Evolutionary conservation across 2,113 vertebrate species (phyloP).

Genomic region (Ceyx margarethae): DNA sequence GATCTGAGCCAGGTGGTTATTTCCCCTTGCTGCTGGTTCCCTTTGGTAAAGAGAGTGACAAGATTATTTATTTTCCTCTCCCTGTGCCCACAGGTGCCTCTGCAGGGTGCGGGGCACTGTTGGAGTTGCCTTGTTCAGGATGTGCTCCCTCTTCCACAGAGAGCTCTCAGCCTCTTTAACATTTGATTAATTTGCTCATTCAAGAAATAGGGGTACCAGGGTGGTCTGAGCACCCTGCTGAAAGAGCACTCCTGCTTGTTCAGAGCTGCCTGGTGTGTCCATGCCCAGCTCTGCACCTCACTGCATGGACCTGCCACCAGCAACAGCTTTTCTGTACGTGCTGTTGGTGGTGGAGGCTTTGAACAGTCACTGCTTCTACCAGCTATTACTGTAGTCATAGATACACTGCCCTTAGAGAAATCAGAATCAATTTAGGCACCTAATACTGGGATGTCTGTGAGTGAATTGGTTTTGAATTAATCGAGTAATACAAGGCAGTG

Average conservation of each 20-base stretch:
- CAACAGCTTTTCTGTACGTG: accelerated
- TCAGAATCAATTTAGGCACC: constrained; percentile 10
- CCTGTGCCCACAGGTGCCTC: accelerated
- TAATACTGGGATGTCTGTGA: background rate
- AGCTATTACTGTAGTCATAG: background rate
- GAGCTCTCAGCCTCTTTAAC: accelerated
- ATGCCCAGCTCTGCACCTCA: accelerated
- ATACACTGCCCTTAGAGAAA: background rate
- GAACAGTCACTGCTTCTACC: background rate
- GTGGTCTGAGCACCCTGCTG: background rate
- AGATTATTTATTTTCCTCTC: background rate
- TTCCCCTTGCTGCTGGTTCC: background rate
- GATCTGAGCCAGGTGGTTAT: background rate
- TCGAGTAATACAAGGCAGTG: background rate
- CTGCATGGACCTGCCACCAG: accelerated
- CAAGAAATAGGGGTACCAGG: accelerated
- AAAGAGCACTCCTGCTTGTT: background rate
- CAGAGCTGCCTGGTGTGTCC: background rate
- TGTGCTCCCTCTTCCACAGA: accelerated
- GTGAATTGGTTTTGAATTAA: constrained; percentile 55
- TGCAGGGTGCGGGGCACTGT: background rate
- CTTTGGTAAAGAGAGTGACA: accelerated
- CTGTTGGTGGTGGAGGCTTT: accelerated
- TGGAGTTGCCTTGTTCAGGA: background rate
- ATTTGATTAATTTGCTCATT: background rate